A percentile compares a stretch with the other conserved stretches of the same genome.
These are phyloP conservation scores for Litocranius walleri DNA, from an alignment of 2,113 vertebrate genomes.

Conservation along the genomic window DNA sequence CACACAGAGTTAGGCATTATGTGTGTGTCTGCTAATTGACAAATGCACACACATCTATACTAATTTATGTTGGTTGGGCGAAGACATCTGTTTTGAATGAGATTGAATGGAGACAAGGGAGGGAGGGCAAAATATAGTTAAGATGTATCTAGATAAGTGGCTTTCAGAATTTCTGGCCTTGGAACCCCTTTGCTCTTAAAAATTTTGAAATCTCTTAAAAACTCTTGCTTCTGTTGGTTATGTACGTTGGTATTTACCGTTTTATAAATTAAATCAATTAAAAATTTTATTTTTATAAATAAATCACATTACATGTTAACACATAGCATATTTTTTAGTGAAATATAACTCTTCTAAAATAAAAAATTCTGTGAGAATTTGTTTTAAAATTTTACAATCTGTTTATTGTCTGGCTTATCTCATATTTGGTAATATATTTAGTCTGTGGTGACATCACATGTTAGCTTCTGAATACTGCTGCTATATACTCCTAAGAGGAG, in stretches of 20 bases:
- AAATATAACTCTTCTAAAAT: conserved; percentile 19
- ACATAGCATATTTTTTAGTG: neutral
- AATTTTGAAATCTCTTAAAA: neutral
- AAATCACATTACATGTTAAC: neutral
- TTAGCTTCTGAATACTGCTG: neutral
- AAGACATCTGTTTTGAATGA: neutral
- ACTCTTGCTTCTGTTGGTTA: neutral
- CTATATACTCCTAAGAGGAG: neutral
- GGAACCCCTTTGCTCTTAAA: neutral
- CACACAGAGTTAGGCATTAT: neutral
- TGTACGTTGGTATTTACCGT: neutral
- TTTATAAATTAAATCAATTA: neutral
- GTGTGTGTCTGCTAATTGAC: neutral
- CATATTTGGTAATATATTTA: neutral
- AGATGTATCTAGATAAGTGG: neutral
- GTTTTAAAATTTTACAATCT: neutral
- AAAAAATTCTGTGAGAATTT: neutral
- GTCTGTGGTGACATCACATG: neutral
- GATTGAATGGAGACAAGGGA: neutral
- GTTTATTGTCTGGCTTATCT: conserved; percentile 7
- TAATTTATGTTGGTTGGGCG: neutral
- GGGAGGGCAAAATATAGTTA: neutral
- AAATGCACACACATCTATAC: neutral
- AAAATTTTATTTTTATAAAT: neutral
- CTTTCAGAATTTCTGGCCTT: neutral